Percentiles rank a stretch among this genome's conserved stretches.
Evolutionary conservation across 2,888 invertebrate species (phyloP).

Genomic region (Phortica okadai): DNA sequence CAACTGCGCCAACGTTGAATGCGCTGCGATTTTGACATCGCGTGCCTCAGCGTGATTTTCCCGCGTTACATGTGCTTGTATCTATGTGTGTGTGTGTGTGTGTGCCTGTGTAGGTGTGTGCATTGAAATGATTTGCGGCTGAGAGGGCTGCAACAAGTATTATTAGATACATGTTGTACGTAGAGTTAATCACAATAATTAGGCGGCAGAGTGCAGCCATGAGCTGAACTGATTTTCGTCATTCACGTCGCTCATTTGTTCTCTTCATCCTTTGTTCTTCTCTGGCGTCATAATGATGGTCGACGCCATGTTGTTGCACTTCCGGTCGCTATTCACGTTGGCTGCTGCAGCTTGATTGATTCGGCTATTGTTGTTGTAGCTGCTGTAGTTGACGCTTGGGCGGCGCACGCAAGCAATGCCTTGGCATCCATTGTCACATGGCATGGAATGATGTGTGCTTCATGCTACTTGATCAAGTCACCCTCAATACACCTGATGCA

Average conservation of each 20-base stretch:
- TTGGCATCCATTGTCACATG: constrained; percentile 53
- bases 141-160: constrained; percentile 14
- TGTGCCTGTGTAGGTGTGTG: constrained; percentile 24
- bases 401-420: constrained; percentile 23
- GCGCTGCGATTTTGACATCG: constrained; percentile 65
- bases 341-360: not conserved
- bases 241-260: not conserved
- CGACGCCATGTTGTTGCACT: constrained; percentile 52
- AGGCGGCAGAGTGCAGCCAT: constrained; percentile 56
- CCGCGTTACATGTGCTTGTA: constrained; percentile 50
- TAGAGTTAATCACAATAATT: constrained; percentile 70
- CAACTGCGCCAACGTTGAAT: constrained; percentile 1
- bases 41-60: constrained; percentile 72
- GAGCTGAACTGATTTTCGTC: constrained; percentile 49
- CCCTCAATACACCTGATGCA: not conserved
- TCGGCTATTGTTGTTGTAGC: not conserved
- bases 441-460: not conserved
- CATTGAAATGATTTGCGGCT: constrained; percentile 41
- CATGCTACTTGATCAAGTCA: not conserved
- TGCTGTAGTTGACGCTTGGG: constrained; percentile 8
- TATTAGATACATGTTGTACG: constrained; percentile 26
- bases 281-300: constrained; percentile 47
- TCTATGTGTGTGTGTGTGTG: not conserved
- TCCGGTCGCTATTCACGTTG: constrained; percentile 48
- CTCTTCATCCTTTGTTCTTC: not conserved